Conservation (phyloP, 2,888 invertebrate genomes). For the Meghimatium bilineatum region DNA sequence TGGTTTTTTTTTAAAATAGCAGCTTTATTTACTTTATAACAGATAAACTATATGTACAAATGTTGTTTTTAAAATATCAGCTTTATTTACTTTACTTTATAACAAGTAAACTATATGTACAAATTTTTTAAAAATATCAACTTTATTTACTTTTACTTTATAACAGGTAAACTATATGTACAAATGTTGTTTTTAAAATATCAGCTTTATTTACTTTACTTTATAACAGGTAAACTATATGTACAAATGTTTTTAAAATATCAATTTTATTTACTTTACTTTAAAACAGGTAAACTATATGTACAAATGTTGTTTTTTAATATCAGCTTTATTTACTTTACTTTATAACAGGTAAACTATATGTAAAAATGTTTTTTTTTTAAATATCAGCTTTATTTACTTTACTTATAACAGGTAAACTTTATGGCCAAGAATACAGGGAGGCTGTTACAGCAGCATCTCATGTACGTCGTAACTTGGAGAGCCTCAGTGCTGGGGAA, state of each 20-base stretch:
- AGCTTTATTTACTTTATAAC: neutral
- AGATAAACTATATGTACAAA: conserved; percentile 45
- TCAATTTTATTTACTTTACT: neutral
- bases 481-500: conserved; percentile 51
- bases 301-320: too few species aligned
- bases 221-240: too few species aligned
- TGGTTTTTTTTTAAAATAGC: neutral
- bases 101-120: too few species aligned
- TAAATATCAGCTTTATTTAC: neutral
- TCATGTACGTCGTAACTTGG: conserved; percentile 50
- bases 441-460: conserved; percentile 50
- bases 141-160: neutral
- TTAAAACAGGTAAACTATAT: conserved; percentile 45
- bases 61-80: too few species aligned
- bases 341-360: too few species aligned
- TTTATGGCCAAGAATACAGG: conserved; percentile 40
- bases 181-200: too few species aligned
- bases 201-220: too few species aligned
- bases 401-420: conserved; percentile 34
- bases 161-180: conserved; percentile 47
- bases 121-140: neutral
- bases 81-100: too few species aligned
- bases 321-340: too few species aligned
- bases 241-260: neutral
- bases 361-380: too few species aligned